phyloP scores from a whole-genome alignment of 2,888 invertebrate genomes.

The Ectemnius continuus region DNA sequence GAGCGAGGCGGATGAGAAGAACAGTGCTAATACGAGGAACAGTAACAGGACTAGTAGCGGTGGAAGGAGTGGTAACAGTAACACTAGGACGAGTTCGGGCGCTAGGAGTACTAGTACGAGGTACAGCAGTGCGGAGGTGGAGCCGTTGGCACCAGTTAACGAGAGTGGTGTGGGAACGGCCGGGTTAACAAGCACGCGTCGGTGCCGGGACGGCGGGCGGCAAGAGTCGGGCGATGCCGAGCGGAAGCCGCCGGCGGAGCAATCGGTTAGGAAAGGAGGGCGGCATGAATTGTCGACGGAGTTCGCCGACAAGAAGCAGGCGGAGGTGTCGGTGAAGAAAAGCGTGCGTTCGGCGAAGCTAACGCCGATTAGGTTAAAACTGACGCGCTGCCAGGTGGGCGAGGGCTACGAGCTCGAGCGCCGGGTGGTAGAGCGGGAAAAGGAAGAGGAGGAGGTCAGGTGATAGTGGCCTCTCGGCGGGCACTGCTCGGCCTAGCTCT shows the following conservation, averaged over 20 bases:
- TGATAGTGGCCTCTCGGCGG: neutral
- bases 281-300: constrained; percentile 17
- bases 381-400: constrained; percentile 89
- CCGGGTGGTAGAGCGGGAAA: constrained; percentile 58
- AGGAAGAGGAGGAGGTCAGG: constrained; percentile 45
- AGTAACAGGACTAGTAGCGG: no score
- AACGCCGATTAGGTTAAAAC: constrained; percentile 90
- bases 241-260: constrained; percentile 11
- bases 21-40: no score
- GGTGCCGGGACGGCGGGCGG: neutral
- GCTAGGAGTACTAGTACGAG: no score
- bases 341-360: constrained; percentile 84
- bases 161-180: no score
- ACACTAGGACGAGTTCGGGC: no score
- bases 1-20: no score
- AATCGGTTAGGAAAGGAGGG: constrained; percentile 20
- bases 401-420: constrained; percentile 83
- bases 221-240: neutral
- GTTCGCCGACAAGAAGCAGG: constrained; percentile 58
- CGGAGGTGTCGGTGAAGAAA: constrained; percentile 77
- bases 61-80: no score
- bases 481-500: no score
- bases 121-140: no score
- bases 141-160: no score
- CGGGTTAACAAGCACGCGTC: no score